Evolutionary conservation across 2,113 vertebrate genomes (phyloP).

Genomic region (Crotophaga sulcirostris): DNA sequence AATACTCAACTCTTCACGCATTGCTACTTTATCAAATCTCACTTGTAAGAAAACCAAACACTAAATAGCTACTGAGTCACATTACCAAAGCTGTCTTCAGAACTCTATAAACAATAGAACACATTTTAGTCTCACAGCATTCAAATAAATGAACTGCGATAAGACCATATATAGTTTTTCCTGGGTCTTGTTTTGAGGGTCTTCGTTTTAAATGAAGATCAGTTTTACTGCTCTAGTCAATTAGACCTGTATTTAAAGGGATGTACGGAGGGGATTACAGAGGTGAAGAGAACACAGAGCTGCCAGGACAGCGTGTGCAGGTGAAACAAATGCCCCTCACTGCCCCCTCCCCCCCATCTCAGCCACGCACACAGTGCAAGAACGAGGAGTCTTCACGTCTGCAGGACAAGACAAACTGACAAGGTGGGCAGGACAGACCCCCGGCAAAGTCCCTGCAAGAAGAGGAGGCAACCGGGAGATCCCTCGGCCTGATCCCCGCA

Average conservation of each 20-base stretch:
- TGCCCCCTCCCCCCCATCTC: no score
- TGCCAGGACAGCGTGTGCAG: fast-evolving
- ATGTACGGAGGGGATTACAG: fast-evolving
- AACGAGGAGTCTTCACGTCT: fast-evolving
- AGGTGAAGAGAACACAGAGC: not conserved
- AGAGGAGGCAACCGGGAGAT: fast-evolving
- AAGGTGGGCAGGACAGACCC: fast-evolving
- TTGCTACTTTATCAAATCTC: not conserved
- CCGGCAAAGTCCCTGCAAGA: fast-evolving
- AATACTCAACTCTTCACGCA: not conserved
- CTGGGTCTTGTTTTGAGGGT: fast-evolving
- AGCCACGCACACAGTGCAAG: fast-evolving
- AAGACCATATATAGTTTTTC: fast-evolving
- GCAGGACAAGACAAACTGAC: fast-evolving
- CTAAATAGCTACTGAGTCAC: fast-evolving
- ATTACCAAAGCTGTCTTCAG: not conserved
- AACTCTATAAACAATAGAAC: fast-evolving
- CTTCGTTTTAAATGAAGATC: no score
- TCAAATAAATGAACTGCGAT: not conserved
- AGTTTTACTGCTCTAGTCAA: not conserved
- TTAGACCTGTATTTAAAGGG: not conserved
- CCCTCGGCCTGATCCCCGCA: fast-evolving
- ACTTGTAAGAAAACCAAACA: not conserved
- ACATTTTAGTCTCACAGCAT: fast-evolving
- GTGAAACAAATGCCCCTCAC: not conserved